A percentile compares a stretch with the other conserved stretches of the same genome.
phyloP scores from a whole-genome alignment of 2,113 vertebrate genomes.

The Acinonyx jubatus region DNA sequence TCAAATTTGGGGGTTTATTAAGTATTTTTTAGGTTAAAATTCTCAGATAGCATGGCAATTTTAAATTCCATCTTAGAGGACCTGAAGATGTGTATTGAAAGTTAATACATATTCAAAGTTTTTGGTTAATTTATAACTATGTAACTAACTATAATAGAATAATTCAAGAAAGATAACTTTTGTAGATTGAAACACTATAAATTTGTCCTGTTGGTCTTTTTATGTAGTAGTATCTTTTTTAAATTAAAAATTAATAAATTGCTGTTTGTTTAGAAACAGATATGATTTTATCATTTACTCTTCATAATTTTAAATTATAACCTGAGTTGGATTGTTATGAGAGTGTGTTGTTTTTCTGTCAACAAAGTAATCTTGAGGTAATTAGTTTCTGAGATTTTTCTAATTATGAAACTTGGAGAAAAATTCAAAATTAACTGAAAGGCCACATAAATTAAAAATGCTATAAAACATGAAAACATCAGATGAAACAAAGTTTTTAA shows the following conservation, averaged over 20 bases:
- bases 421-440: constrained; percentile 22
- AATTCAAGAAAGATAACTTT: constrained; percentile 23
- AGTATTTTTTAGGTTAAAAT: constrained; percentile 7
- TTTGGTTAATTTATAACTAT: constrained; percentile 5
- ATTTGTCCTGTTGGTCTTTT: not conserved
- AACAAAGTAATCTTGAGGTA: not conserved
- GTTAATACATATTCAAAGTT: not conserved
- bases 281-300: constrained; percentile 1
- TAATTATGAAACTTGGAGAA: constrained; percentile 5
- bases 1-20: not conserved
- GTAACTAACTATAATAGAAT: not conserved
- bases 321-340: constrained; percentile 21
- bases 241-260: constrained; percentile 9
- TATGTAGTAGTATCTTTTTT: not conserved
- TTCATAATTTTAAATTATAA: constrained; percentile 41
- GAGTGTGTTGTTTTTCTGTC: not conserved
- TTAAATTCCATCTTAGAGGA: not conserved
- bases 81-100: constrained; percentile 31
- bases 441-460: constrained; percentile 28
- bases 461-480: not conserved
- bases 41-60: constrained; percentile 25
- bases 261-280: not conserved
- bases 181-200: constrained; percentile 22
- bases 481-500: constrained; percentile 5
- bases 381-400: constrained; percentile 9